Conservation (phyloP, 2,888 invertebrate species). For the Hirtodrosophila cameraria region DNA sequence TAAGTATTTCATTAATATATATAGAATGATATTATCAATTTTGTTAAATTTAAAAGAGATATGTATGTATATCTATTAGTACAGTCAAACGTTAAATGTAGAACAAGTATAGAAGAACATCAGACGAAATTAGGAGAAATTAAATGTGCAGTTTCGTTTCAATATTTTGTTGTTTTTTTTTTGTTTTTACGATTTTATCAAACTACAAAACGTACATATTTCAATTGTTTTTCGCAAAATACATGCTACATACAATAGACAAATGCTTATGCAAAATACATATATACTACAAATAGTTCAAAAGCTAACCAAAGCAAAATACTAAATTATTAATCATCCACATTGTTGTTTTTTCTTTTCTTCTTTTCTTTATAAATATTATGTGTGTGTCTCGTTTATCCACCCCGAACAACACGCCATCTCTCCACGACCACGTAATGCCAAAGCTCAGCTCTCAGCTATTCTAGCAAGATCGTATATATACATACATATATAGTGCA, state of each 20-base stretch:
- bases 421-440: conserved; percentile 47
- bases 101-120: no score
- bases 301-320: conserved; percentile 9
- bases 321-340: conserved; percentile 48
- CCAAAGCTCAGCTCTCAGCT: conserved; percentile 48
- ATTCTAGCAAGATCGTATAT: conserved; percentile 41
- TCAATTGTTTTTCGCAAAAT: no score
- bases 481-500: conserved; percentile 2
- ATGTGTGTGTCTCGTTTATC: conserved; percentile 51
- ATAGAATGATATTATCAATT: no score
- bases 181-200: not conserved
- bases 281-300: conserved; percentile 5
- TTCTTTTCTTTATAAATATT: conserved; percentile 54
- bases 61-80: no score
- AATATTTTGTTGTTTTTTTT: no score
- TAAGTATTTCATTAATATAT: no score
- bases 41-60: no score
- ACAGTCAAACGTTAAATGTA: no score
- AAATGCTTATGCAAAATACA: conserved; percentile 10
- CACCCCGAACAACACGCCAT: conserved; percentile 50
- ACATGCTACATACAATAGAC: no score
- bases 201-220: no score
- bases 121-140: no score
- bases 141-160: no score
- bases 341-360: conserved; percentile 48